phyloP scores from a whole-genome alignment of 2,797 vertebrate genomes.

The Lepilemur septentrionalis region DNA sequence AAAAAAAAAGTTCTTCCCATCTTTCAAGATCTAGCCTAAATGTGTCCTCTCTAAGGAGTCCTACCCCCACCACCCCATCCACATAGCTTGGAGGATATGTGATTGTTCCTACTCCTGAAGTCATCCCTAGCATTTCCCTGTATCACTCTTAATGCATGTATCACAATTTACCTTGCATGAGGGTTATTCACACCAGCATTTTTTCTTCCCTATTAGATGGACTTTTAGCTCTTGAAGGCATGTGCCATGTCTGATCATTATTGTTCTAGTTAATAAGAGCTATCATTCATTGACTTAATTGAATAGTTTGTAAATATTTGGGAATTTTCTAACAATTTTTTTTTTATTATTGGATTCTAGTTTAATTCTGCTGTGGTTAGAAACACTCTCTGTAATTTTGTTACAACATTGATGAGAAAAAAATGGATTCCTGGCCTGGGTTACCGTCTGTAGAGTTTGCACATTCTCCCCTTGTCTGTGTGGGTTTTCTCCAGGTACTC shows the following conservation, averaged over 20 bases:
- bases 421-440: background rate
- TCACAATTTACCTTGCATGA: fast-evolving
- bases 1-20: background rate
- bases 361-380: background rate
- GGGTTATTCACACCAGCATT: background rate
- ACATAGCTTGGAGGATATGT: background rate
- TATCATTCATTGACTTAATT: background rate
- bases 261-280: background rate
- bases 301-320: background rate
- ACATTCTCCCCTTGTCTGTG: background rate
- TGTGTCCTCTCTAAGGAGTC: background rate
- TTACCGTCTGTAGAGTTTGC: background rate
- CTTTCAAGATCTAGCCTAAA: background rate
- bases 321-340: background rate
- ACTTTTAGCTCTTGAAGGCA: background rate
- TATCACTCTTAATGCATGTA: no score
- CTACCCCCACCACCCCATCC: fast-evolving
- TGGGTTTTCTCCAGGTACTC: background rate
- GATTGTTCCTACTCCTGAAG: no score
- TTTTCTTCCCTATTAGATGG: background rate
- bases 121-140: background rate
- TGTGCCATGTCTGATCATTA: background rate
- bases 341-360: background rate
- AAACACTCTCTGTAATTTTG: background rate
- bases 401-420: background rate